Evolutionary conservation across 1,140 invertebrate species (phyloP).

Genomic region (Leptinotarsa lineolata): DNA sequence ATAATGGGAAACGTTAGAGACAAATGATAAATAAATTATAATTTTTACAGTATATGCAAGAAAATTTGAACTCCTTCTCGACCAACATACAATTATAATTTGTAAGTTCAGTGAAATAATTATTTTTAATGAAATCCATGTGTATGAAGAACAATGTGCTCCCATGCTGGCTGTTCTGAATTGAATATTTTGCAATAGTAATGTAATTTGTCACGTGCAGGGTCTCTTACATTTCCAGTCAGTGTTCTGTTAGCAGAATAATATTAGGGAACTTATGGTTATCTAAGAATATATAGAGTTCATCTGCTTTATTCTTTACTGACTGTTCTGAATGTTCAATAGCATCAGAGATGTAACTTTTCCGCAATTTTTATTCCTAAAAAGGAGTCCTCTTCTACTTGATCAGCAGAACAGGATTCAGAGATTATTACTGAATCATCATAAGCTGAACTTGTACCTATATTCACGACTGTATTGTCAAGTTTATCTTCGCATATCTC

Average conservation of each 20-base stretch:
- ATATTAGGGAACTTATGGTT: slow-evolving; percentile 7
- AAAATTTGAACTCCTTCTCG: slow-evolving; percentile 11
- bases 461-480: neutral
- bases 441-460: slow-evolving; percentile 3
- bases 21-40: slow-evolving; percentile 7
- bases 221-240: slow-evolving; percentile 1
- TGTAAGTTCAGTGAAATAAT: slow-evolving; percentile 4
- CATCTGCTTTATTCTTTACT: slow-evolving; percentile 2
- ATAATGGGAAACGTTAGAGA: slow-evolving; percentile 3
- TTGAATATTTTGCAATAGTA: slow-evolving; percentile 10
- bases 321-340: slow-evolving; percentile 14
- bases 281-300: slow-evolving; percentile 19
- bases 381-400: slow-evolving; percentile 9
- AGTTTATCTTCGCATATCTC: neutral
- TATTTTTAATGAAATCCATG: neutral
- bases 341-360: slow-evolving; percentile 15
- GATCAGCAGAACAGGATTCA: neutral
- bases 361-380: neutral
- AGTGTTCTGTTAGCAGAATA: slow-evolving; percentile 5
- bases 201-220: neutral
- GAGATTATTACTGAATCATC: slow-evolving; percentile 5
- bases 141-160: slow-evolving; percentile 3
- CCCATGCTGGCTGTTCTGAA: slow-evolving; percentile 5
- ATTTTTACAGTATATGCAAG: slow-evolving; percentile 12
- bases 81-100: slow-evolving; percentile 13